Base-by-base conservation (phyloP, 2,888 invertebrate species). In the Phortica magna region DNA sequence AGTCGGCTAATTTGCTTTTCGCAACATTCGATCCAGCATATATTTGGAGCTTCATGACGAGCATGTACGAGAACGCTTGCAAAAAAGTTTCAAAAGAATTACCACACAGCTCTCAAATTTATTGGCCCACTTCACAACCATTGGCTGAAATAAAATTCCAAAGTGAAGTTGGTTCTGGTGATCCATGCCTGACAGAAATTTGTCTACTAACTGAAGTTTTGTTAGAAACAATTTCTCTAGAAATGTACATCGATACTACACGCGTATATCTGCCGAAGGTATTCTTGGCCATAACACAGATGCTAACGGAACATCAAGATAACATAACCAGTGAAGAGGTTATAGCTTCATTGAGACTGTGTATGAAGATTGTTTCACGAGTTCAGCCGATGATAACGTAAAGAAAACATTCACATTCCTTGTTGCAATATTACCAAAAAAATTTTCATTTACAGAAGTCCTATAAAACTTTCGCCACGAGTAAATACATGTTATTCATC, bases 21-120 rank as follows among this genome's bases (percentile, higher is more conserved):
- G 95, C 95, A 75, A 95, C 96, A 0, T 93, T 97, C 79, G 96
- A 97, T 88, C 95, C 96, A n/a, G 95, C 95, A 76, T 97, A 96
- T 88, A 95, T 97, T 76, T 98, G 98, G 97, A 94, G 95, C 80
- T 97, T 95, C 88, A 94, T 96, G 82, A 95, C 95, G 41, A 93
- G 93, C 81, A 91, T 95, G 78, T 95, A 94, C 83, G 93, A 94
- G 76, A 93, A 93, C 76, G 93, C 94, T 82, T 77, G 79, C 10
- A 53, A 76, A 78, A 31, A 22, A 14, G 31, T 53, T 12, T 53
- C 31, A 6, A 19, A 80, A 53, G 82, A 77, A 76, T 73, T 72
- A 19, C 0, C 53, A 2, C 55, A 55, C 3, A 17, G 14, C 0
- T 12, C 70, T 5, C 68, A 77, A 82, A 48, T 75, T 72, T 31